Percentiles rank a stretch among this genome's conserved stretches.
Conservation (phyloP, 2,797 vertebrate species). For the Threskiornis aethiopicus region DNA sequence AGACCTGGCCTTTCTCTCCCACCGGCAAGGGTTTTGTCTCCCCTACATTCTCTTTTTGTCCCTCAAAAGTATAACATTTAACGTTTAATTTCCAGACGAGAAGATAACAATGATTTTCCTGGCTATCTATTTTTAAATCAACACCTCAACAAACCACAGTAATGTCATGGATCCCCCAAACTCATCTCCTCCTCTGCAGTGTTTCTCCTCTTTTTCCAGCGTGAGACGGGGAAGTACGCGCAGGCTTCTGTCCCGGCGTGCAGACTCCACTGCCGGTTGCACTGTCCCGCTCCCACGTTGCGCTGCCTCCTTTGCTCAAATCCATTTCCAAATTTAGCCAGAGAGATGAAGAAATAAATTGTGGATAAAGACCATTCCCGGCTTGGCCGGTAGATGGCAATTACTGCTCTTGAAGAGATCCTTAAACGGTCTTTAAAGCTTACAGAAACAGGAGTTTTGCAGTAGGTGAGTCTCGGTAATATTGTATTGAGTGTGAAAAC, state of each 20-base stretch:
- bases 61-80: not conserved
- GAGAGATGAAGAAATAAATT: not conserved
- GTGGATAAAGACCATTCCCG: not conserved
- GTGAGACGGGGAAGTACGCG: rapidly evolving
- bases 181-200: not conserved
- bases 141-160: not conserved
- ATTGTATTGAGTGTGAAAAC: not conserved
- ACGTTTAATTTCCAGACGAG: not conserved
- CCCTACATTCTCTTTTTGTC: not conserved
- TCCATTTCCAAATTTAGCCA: constrained; percentile 42
- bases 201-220: not conserved
- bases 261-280: not conserved
- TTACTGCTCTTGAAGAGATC: not conserved
- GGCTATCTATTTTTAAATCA: not conserved
- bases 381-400: constrained; percentile 52
- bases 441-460: not conserved
- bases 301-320: not conserved
- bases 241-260: not conserved
- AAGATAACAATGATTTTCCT: not conserved
- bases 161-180: not conserved
- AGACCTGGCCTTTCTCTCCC: not conserved
- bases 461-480: not conserved
- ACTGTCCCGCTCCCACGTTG: not conserved
- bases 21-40: not conserved
- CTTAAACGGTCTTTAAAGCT: not conserved